phyloP scores from a whole-genome alignment of 2,888 invertebrate species.

The Ophonus ardosiacus region DNA sequence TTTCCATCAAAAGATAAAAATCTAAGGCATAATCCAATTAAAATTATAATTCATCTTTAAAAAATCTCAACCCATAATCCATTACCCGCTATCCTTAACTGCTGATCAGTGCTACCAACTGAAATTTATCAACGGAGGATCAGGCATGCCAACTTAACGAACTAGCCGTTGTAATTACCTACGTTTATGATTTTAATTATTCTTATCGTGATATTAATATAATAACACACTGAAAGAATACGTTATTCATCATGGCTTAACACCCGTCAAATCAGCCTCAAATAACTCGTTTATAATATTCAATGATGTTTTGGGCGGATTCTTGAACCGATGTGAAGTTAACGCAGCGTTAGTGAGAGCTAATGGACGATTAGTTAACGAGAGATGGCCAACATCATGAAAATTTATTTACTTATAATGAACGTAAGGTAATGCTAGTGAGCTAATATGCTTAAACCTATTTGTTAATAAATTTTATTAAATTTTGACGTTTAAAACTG shows the following conservation, averaged over 20 bases:
- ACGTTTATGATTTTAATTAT: slow-evolving; percentile 75
- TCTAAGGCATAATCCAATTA: slow-evolving; percentile 30
- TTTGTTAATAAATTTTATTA: neutral
- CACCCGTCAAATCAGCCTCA: slow-evolving; percentile 62
- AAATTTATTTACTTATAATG: slow-evolving; percentile 44
- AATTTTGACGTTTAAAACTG: no score
- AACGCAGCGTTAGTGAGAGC: neutral
- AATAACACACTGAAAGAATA: slow-evolving; percentile 70
- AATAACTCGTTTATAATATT: slow-evolving; percentile 53
- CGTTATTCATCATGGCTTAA: slow-evolving; percentile 62
- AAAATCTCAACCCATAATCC: neutral
- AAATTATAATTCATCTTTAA: slow-evolving; percentile 22
- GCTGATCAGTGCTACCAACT: slow-evolving; percentile 43
- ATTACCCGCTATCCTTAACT: slow-evolving; percentile 10
- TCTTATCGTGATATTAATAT: slow-evolving; percentile 73
- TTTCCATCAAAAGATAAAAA: neutral
- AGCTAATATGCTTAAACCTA: neutral
- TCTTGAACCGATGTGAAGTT: neutral
- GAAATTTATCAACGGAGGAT: slow-evolving; percentile 70
- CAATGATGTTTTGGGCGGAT: slow-evolving; percentile 48
- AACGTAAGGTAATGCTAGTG: neutral
- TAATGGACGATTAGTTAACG: slow-evolving; percentile 19
- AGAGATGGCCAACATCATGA: slow-evolving; percentile 4
- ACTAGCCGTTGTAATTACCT: slow-evolving; percentile 73
- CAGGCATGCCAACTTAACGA: slow-evolving; percentile 71